Conservation (phyloP, 2,797 vertebrate species). For the Sparus aurata region DNA sequence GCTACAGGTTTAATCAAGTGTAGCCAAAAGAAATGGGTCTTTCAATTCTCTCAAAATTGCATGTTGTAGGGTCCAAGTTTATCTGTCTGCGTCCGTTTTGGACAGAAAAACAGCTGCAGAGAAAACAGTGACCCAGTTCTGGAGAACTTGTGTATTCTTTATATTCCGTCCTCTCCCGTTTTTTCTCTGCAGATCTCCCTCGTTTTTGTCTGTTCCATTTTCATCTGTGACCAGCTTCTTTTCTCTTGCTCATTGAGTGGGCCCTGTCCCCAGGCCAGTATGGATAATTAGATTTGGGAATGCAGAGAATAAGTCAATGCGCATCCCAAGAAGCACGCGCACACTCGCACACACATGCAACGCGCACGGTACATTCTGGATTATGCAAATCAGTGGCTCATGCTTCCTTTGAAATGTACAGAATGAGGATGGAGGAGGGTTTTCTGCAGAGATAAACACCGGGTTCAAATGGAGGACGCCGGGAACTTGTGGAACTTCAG, state of each 20-base stretch:
- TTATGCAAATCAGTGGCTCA: slow-evolving; percentile 81
- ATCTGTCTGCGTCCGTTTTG: slow-evolving; percentile 46
- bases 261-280: slow-evolving; percentile 72
- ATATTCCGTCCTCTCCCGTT: slow-evolving; percentile 36
- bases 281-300: slow-evolving; percentile 84
- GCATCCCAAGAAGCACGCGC: slow-evolving; percentile 54
- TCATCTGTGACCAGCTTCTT: slow-evolving; percentile 70
- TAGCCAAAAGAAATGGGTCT: slow-evolving; percentile 9
- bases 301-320: slow-evolving; percentile 75
- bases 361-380: slow-evolving; percentile 65
- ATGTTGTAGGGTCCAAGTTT: slow-evolving; percentile 22
- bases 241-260: slow-evolving; percentile 70
- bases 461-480: slow-evolving; percentile 77
- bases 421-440: slow-evolving; percentile 67
- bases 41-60: slow-evolving; percentile 24
- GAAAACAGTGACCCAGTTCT: slow-evolving; percentile 74
- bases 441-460: slow-evolving; percentile 75
- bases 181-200: slow-evolving; percentile 50
- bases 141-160: slow-evolving; percentile 54
- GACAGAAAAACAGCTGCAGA: slow-evolving; percentile 42
- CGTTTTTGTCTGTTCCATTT: slow-evolving; percentile 69
- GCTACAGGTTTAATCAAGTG: slow-evolving; percentile 15
- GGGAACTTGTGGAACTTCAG: slow-evolving; percentile 58
- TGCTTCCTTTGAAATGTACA: slow-evolving; percentile 80
- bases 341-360: slow-evolving; percentile 20